Base-by-base conservation (phyloP, 2,113 vertebrate genomes). In the Paramisgurnus dabryanus region DNA sequence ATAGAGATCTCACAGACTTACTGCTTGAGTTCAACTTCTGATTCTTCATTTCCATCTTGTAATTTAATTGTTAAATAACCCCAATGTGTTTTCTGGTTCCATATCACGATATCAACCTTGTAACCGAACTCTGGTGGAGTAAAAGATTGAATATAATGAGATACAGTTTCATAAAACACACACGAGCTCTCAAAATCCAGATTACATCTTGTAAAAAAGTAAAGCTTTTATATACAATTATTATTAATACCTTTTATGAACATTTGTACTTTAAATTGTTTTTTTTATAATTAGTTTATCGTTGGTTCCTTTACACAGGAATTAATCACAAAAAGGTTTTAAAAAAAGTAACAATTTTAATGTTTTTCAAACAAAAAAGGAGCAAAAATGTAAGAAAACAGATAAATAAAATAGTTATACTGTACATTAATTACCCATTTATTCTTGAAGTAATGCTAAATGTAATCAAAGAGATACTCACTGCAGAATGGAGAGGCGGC, bases 11-110 rank as follows among this genome's bases (percentile, higher is more conserved):
- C 86, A 27, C 9, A 6, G 45, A 87, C 92, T 89, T 80, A 93
- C 92, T 92, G 92, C 69, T 92, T 34, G 4, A 92, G 89, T 7
- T 50, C 86, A 40, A 90, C 89, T 74, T 87, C 80, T 6, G 92
- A 87, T 73, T 89, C 85, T 61, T 87, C 80, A 34, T 86, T 89
- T 49, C 86, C 76, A n/a, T 93, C 87, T 67, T 68, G 89, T 6
- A 98, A 81, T 79, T 89, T 90, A 68, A 97, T 74, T 11, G 92
- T 96, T 11, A 99, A 85, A 78, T 90, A 93, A 6, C 95, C 96
- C 91, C 91, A 94, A 40, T 84, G 93, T 47, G 82, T 55, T 0
- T 90, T 86, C 75, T 89, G 89, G 83, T 96, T 98, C 96, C 96
- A 98, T 0, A 92, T 91, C 76, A 92, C 72, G 77, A 99, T 91